phyloP scores from a whole-genome alignment of 2,797 vertebrate species.

The Myiotriccus ornatus region DNA sequence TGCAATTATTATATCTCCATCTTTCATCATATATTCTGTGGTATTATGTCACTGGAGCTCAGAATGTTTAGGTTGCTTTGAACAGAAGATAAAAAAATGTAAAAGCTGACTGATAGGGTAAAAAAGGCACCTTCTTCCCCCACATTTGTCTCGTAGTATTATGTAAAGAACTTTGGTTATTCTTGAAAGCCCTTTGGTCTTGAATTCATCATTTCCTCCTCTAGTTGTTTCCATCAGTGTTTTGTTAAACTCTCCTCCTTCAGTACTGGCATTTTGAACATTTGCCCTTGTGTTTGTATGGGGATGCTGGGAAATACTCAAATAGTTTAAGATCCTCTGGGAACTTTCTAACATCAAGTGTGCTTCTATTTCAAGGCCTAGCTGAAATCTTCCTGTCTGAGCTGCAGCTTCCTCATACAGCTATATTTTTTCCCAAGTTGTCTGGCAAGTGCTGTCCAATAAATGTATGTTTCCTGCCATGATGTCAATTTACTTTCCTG shows the following conservation, averaged over 20 bases:
- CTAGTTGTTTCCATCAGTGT: not conserved
- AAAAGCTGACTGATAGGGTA: not conserved
- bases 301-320: not conserved
- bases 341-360: not conserved
- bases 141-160: rapidly evolving
- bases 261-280: not conserved
- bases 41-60: not conserved
- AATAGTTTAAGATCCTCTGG: not conserved
- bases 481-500: not conserved
- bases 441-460: not conserved
- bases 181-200: not conserved
- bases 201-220: not conserved
- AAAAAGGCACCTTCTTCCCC: not conserved
- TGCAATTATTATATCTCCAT: not conserved
- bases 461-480: not conserved
- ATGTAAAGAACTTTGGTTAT: rapidly evolving
- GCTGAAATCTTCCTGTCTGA: not conserved
- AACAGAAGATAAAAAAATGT: not conserved
- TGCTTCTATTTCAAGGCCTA: not conserved
- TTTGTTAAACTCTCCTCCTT: not conserved
- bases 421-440: not conserved
- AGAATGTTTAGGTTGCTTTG: not conserved
- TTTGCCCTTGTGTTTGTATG: not conserved
- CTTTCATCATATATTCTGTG: not conserved
- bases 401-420: not conserved